phyloP scores from a whole-genome alignment of 2,888 invertebrate species.

The Eilema griseolum region DNA sequence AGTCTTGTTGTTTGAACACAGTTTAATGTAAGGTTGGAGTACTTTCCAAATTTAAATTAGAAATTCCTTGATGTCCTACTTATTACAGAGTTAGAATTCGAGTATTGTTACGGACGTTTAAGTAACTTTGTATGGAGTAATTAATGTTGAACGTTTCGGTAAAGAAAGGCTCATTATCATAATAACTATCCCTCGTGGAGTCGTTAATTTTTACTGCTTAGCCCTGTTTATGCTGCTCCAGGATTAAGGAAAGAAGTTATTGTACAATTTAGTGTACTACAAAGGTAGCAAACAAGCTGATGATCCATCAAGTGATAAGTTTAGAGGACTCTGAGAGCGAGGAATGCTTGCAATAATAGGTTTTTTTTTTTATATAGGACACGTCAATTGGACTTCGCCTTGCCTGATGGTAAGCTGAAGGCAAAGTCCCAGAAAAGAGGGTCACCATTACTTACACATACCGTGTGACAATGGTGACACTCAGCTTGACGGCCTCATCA shows the following conservation, averaged over 20 bases:
- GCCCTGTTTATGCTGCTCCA: not conserved
- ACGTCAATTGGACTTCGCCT: too few species aligned
- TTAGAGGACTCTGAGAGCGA: too few species aligned
- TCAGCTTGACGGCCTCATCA: too few species aligned
- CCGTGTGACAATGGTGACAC: too few species aligned
- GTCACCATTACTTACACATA: too few species aligned
- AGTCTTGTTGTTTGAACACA: not conserved
- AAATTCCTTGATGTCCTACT: slow-evolving; percentile 2
- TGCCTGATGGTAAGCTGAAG: too few species aligned
- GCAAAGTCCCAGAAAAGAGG: too few species aligned
- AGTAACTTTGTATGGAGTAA: not conserved
- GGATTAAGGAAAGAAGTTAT: not conserved
- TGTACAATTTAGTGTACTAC: not conserved
- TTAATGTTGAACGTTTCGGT: not conserved
- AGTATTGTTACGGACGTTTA: not conserved
- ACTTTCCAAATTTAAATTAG: not conserved
- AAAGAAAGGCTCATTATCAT: not conserved
- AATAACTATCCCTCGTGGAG: not conserved
- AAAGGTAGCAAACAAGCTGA: too few species aligned
- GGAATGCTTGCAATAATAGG: too few species aligned
- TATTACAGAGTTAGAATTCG: slow-evolving; percentile 4
- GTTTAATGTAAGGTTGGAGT: not conserved
- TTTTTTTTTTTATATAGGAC: too few species aligned
- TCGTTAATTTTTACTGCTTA: not conserved
- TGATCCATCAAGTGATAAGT: too few species aligned